Evolutionary conservation across 2,888 invertebrate genomes (phyloP).

Genomic region (Siphonodentalium dalli): DNA sequence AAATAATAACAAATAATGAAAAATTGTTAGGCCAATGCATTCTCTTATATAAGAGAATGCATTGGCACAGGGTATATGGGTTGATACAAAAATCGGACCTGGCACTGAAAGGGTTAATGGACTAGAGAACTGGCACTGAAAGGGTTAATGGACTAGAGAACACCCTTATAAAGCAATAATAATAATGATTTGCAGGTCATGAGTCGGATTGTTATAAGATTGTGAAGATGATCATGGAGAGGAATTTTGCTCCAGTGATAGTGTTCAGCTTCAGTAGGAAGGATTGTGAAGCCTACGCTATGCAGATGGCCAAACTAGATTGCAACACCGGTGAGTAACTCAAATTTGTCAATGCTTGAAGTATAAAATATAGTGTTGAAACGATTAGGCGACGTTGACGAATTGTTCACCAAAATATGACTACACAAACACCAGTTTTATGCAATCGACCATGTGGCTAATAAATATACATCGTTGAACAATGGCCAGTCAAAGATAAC

Average conservation of each 20-base stretch:
- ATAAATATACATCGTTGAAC: no score
- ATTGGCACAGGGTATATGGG: no score
- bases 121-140: background rate
- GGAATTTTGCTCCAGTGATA: constrained; percentile 96
- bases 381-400: no score
- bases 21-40: no score
- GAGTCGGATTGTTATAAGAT: constrained; percentile 92
- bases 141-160: background rate
- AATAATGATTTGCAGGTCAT: constrained; percentile 64
- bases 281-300: constrained; percentile 95
- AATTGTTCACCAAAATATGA: background rate
- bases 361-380: background rate
- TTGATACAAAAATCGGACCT: no score
- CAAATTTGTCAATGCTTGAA: background rate
- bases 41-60: no score
- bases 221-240: constrained; percentile 98
- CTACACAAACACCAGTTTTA: background rate
- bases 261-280: constrained; percentile 99
- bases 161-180: background rate
- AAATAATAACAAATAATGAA: no score
- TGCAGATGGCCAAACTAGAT: constrained; percentile 95
- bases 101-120: no score
- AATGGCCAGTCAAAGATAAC: no score
- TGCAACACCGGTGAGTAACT: constrained; percentile 81
- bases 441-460: background rate